Conservation (phyloP, 2,797 vertebrate species). For the Zenarchopterus dispar region DNA sequence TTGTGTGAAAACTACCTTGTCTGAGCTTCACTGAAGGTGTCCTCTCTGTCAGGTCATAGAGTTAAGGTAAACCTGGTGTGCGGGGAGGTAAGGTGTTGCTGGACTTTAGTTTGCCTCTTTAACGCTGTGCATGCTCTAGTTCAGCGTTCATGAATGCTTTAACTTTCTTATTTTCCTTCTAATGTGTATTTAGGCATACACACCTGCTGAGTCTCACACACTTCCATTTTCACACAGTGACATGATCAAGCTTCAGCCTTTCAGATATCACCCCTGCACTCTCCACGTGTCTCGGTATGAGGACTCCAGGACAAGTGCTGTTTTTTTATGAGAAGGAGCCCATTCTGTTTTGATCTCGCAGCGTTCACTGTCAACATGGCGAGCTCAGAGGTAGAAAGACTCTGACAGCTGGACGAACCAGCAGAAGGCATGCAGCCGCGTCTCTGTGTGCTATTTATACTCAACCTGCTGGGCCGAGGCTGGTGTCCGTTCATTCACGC, state of each 20-base stretch:
- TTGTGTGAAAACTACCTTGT: neutral
- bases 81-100: neutral
- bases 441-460: conserved; percentile 73
- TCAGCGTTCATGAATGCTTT: neutral
- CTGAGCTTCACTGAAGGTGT: no score
- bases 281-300: neutral
- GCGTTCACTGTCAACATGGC: conserved; percentile 64
- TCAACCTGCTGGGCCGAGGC: conserved; percentile 30
- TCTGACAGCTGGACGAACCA: conserved; percentile 76
- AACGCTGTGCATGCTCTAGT: neutral
- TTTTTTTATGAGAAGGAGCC: conserved; percentile 16
- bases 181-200: neutral
- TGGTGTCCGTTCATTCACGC: conserved; percentile 70
- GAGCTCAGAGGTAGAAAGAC: conserved; percentile 61
- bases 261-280: neutral
- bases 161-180: neutral
- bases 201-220: neutral
- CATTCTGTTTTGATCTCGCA: conserved; percentile 44
- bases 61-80: no score
- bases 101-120: neutral
- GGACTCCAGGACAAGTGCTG: neutral
- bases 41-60: no score
- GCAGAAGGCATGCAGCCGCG: conserved; percentile 69
- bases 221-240: neutral
- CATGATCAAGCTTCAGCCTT: neutral